Base-by-base conservation (phyloP, 2,113 vertebrate genomes). In the Percina caprodes region DNA sequence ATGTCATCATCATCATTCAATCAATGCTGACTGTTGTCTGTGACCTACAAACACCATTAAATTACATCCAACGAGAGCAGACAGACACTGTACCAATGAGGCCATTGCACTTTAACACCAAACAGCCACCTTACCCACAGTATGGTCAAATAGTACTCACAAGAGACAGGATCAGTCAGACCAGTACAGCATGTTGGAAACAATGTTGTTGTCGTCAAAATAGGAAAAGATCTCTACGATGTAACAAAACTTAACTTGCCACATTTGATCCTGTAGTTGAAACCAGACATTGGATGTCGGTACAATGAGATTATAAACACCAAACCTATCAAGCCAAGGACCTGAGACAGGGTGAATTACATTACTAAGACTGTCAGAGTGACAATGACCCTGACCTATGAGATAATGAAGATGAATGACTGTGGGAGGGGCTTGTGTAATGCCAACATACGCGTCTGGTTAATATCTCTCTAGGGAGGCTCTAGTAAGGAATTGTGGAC, bases 1-100 rank as follows among this genome's bases (percentile, higher is more conserved):
- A 86, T 69, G 72, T 76, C 13, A 82, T 77, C 82, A 82, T 77
- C 82, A 63, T 72, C 24, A 51, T 23, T 86, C 74, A 78, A 89
- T 92, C 88, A 86, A 91, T 89, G 54, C 59, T 5, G 68, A 70
- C 81, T 63, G 60, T 26, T 63, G 48, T 67, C 82, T 66, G 76
- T 74, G 88, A 82, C 91, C 91, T 86, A 90, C 71, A 91, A 91
- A 89, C 91, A 70, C 48, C 73, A 68, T 90, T 92, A 45, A 73
- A 80, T 82, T 74, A 61, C 18, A 80, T 3, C 55, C 70, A 77
- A 30, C 77, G 45, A 77, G 52, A 83, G 58, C 75, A 77, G 80
- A 46, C 26, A 2, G 75, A 68, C 72, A 35, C 19, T 63, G 56
- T 48, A 55, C 21, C 68, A 76, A 69, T 15, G 55, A 79, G 45